phyloP scores from a whole-genome alignment of 2,797 vertebrate genomes.

The Gymnocypris eckloni region DNA sequence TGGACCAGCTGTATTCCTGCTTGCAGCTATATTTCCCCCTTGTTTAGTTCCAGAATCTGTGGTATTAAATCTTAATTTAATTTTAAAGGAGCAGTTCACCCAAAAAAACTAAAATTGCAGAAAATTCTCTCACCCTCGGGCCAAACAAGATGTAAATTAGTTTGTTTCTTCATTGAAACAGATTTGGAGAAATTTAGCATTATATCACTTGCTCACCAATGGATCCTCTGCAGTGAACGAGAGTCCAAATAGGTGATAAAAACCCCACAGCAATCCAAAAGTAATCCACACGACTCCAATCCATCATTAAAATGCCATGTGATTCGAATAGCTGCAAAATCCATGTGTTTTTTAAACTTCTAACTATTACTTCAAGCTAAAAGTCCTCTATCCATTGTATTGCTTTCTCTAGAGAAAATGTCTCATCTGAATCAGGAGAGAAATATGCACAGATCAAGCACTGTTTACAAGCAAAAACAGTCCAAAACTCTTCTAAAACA shows the following conservation, averaged over 20 bases:
- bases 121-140: not conserved
- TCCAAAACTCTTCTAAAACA: no score
- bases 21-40: not conserved
- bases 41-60: not conserved
- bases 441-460: not conserved
- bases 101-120: not conserved
- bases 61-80: not conserved
- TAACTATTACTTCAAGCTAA: no score
- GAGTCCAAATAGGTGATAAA: not conserved
- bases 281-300: not conserved
- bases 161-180: not conserved
- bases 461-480: no score
- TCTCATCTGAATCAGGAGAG: not conserved
- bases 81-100: not conserved
- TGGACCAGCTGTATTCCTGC: not conserved
- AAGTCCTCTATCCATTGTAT: no score
- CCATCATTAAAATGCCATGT: not conserved
- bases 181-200: not conserved
- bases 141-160: not conserved
- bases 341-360: no score
- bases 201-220: not conserved
- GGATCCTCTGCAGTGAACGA: not conserved
- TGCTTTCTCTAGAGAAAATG: not conserved
- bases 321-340: not conserved
- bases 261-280: not conserved